Evolutionary conservation across 2,797 vertebrate genomes (phyloP).

Genomic region (Phalanger gymnotis): DNA sequence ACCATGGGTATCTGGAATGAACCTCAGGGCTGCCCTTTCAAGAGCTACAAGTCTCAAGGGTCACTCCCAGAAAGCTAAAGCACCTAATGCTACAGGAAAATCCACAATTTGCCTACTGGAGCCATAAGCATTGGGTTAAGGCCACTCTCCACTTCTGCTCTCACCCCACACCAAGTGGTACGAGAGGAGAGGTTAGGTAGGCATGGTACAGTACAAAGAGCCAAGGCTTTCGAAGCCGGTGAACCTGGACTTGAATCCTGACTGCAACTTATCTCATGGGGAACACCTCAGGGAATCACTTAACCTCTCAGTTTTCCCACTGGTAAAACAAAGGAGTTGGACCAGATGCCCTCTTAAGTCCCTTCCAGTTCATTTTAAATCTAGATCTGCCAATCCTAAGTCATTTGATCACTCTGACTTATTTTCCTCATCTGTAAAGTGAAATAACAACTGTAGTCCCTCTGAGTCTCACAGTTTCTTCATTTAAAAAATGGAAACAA

Average conservation of each 20-base stretch:
- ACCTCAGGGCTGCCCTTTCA: not conserved
- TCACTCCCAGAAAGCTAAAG: not conserved
- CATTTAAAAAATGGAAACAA: not conserved
- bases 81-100: not conserved
- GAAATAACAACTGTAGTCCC: not conserved
- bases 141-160: not conserved
- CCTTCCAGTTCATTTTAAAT: not conserved
- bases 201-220: too few relatives aligned
- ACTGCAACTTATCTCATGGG: not conserved
- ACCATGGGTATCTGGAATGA: not conserved
- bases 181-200: too few relatives aligned
- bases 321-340: not conserved
- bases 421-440: not conserved
- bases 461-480: not conserved
- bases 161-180: not conserved
- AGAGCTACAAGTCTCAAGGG: not conserved
- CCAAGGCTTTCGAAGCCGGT: too few relatives aligned
- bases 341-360: not conserved
- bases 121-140: not conserved
- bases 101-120: not conserved
- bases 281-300: not conserved
- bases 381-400: not conserved
- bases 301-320: not conserved
- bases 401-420: not conserved
- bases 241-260: too few relatives aligned